Evolutionary conservation across 2,888 invertebrate genomes (phyloP).

Genomic region (Lucinisca nassula): DNA sequence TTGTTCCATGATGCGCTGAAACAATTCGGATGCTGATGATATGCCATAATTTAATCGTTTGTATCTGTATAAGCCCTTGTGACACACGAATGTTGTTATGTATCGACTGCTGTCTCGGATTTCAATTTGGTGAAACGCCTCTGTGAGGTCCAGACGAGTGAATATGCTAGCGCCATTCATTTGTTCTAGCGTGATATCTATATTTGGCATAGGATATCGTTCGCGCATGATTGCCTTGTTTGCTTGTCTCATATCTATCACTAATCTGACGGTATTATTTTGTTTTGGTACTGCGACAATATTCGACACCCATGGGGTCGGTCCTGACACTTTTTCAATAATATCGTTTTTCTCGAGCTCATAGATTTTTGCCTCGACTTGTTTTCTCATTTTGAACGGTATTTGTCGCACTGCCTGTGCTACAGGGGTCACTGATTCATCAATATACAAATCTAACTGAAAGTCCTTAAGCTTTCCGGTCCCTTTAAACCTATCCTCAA

Average conservation of each 20-base stretch:
- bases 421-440: neutral
- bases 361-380: neutral
- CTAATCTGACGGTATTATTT: constrained; percentile 44
- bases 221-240: constrained; percentile 64
- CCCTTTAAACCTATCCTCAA: neutral
- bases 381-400: neutral
- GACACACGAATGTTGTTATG: constrained; percentile 20
- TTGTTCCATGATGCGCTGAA: constrained; percentile 22
- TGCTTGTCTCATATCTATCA: constrained; percentile 65
- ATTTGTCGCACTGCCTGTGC: neutral
- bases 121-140: constrained; percentile 26
- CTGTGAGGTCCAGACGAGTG: constrained; percentile 20
- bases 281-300: neutral
- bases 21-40: constrained; percentile 48
- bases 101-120: neutral
- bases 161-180: constrained; percentile 14
- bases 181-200: constrained; percentile 37
- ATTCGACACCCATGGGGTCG: neutral
- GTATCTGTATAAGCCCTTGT: constrained; percentile 27
- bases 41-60: constrained; percentile 19
- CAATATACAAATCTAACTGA: neutral
- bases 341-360: neutral
- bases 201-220: constrained; percentile 51
- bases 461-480: neutral
- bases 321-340: constrained; percentile 32